These are phyloP conservation scores for Gobionotothen gibberifrons DNA, from an alignment of 2,797 vertebrate genomes.

Conservation along the genomic window DNA sequence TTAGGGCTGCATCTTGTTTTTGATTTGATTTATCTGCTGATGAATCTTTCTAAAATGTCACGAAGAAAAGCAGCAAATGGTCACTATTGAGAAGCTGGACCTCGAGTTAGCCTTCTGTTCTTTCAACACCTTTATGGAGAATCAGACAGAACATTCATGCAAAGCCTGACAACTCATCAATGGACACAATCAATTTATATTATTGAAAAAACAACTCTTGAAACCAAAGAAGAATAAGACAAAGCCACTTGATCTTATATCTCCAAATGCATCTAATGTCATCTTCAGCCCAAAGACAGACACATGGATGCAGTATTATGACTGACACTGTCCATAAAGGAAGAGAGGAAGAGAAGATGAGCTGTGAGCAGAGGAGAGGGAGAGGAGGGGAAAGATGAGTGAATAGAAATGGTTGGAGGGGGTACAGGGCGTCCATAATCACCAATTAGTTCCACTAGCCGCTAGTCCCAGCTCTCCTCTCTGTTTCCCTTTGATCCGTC, in stretches of 20 bases:
- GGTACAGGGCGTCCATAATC: conserved; percentile 40
- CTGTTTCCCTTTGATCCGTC: conserved; percentile 49
- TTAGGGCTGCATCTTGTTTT: background rate
- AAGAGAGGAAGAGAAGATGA: background rate
- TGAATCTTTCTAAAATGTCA: background rate
- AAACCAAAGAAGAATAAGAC: background rate
- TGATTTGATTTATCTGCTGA: background rate
- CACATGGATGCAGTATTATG: conserved; percentile 5
- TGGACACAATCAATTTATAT: no score
- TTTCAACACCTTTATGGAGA: no score
- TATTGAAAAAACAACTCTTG: no score
- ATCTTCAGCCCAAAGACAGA: background rate
- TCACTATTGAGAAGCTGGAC: no score
- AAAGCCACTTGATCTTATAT: conserved; percentile 28
- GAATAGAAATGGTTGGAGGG: conserved; percentile 37
- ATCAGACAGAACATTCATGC: no score
- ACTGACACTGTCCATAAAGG: conserved; percentile 19
- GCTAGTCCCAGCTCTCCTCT: conserved; percentile 37
- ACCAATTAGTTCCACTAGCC: conserved; percentile 57
- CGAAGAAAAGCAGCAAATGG: no score
- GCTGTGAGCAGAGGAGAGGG: conserved; percentile 14
- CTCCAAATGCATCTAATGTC: conserved; percentile 11
- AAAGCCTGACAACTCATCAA: no score
- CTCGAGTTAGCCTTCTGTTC: no score
- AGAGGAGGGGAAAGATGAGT: conserved; percentile 26